Conservation (phyloP, 1,140 invertebrate genomes). For the Bombus terrestris region DNA sequence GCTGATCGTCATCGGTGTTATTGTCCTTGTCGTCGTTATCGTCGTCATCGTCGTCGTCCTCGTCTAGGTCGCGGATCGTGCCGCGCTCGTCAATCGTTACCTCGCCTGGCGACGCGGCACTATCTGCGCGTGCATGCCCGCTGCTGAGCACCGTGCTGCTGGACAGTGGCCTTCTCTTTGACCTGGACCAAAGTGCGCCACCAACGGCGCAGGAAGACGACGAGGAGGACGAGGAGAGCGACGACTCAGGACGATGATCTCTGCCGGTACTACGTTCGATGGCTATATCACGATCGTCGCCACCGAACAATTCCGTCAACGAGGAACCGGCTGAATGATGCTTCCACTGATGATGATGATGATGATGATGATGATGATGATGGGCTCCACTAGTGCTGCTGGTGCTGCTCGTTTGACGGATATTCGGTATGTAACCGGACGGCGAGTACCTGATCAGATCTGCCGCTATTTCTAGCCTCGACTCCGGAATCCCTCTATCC, state of each 20-base stretch:
- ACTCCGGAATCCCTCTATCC: conserved; percentile 41
- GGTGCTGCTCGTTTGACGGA: conserved; percentile 75
- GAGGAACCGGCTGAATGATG: conserved; percentile 62
- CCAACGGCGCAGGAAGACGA: conserved; percentile 55
- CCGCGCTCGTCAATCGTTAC: conserved; percentile 66
- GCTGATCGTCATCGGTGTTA: conserved; percentile 54
- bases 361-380: neutral
- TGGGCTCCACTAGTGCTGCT: conserved; percentile 14
- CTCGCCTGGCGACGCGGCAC: conserved; percentile 69
- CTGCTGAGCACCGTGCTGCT: conserved; percentile 65
- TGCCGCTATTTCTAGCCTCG: conserved; percentile 76
- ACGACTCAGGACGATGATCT: conserved; percentile 64
- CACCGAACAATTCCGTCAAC: conserved; percentile 65
- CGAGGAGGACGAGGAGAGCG: conserved; percentile 65
- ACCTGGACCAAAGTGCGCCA: conserved; percentile 54
- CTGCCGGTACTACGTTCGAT: conserved; percentile 48
- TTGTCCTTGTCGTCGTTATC: conserved; percentile 47
- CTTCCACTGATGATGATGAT: conserved; percentile 49
- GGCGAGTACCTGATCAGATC: conserved; percentile 86
- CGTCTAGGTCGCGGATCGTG: conserved; percentile 32
- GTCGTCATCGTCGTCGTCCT: conserved; percentile 60
- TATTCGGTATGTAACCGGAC: conserved; percentile 85
- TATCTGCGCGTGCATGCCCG: conserved; percentile 65
- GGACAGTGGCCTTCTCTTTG: conserved; percentile 61
- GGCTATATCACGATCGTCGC: conserved; percentile 67